A percentile compares a stretch with the other conserved stretches of the same genome.
Conservation (phyloP, 2,797 vertebrate species). For the Sparidentex hasta region DNA sequence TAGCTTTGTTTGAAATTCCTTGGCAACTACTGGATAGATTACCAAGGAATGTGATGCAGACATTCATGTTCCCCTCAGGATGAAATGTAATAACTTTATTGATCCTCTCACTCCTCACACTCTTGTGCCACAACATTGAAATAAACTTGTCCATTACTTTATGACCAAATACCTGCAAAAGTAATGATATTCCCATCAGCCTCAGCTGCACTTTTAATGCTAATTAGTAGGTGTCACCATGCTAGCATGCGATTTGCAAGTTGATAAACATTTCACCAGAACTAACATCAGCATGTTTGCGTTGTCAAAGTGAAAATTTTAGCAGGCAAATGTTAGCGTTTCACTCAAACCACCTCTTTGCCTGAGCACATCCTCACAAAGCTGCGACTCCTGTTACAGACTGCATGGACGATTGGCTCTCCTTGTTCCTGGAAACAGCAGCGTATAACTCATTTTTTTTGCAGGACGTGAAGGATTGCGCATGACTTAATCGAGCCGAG, state of each 20-base stretch:
- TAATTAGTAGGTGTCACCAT: not conserved
- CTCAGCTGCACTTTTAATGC: not conserved
- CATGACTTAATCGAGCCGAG: constrained; percentile 8
- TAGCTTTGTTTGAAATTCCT: not conserved
- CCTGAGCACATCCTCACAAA: not conserved
- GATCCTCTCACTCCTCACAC: not conserved
- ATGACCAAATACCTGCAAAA: not conserved
- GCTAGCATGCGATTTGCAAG: no score
- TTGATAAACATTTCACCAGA: not conserved
- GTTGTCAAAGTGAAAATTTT: not conserved
- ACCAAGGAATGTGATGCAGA: not conserved
- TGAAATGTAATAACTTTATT: not conserved
- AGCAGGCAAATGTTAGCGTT: not conserved
- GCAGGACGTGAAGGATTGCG: constrained; percentile 22
- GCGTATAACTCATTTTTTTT: constrained; percentile 18
- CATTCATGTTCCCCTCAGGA: not conserved
- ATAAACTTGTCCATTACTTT: not conserved
- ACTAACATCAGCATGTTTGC: not conserved
- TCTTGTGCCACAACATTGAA: not conserved
- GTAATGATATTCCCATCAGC: not conserved
- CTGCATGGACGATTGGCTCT: not conserved
- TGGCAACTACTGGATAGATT: not conserved
- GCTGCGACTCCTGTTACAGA: not conserved
- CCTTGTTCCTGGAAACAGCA: constrained; percentile 19
- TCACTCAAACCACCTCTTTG: not conserved